Evolutionary conservation across 2,888 invertebrate genomes (phyloP).

Genomic region (Drepana falcataria): DNA sequence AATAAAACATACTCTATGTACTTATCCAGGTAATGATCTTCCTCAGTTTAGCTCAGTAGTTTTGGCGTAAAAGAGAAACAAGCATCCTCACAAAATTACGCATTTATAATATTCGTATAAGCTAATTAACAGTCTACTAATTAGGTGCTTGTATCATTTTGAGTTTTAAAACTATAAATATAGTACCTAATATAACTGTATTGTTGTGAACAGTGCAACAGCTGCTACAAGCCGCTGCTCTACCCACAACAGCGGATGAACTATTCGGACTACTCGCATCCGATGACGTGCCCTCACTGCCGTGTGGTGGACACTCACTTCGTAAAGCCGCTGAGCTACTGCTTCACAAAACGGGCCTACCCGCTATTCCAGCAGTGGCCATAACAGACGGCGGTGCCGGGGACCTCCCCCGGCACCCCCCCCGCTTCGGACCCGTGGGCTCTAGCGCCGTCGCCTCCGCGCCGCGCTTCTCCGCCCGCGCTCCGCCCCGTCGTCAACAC

Average conservation of each 20-base stretch:
- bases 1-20: no score
- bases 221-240: slow-evolving; percentile 92
- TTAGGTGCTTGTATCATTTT: no score
- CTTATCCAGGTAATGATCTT: no score
- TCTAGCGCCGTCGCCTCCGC: slow-evolving; percentile 59
- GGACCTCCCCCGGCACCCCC: slow-evolving; percentile 76
- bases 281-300: slow-evolving; percentile 94
- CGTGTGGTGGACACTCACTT: slow-evolving; percentile 94
- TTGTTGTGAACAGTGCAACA: slow-evolving; percentile 87
- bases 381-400: slow-evolving; percentile 90
- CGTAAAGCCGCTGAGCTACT: slow-evolving; percentile 92
- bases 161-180: not conserved
- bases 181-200: not conserved
- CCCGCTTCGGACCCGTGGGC: slow-evolving; percentile 54
- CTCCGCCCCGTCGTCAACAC: slow-evolving; percentile 73
- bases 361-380: slow-evolving; percentile 88
- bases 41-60: no score
- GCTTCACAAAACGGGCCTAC: slow-evolving; percentile 87
- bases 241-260: slow-evolving; percentile 91
- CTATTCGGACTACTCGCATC: slow-evolving; percentile 97
- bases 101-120: no score
- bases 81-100: no score
- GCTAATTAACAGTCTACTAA: no score
- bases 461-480: slow-evolving; percentile 64
- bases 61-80: no score